A percentile compares a stretch with the other conserved stretches of the same genome.
These are phyloP conservation scores for Ostrea edulis DNA, from an alignment of 1,140 invertebrate species.

Conservation along the genomic window DNA sequence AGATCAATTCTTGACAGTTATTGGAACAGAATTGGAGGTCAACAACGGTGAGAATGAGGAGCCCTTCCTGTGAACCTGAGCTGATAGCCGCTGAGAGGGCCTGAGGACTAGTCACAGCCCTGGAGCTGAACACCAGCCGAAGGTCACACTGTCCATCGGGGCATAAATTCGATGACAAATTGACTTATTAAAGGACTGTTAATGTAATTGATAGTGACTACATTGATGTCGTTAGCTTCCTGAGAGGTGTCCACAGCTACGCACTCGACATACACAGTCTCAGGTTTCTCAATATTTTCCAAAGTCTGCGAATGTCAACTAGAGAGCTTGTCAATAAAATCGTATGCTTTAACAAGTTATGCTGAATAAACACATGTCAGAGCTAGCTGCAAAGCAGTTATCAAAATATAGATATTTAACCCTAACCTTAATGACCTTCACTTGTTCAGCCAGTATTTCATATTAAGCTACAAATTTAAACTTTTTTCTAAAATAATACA, in stretches of 20 bases:
- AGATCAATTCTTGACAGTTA: too few species aligned
- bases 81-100: background rate
- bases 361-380: background rate
- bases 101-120: background rate
- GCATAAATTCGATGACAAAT: constrained; percentile 11
- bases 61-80: too few species aligned
- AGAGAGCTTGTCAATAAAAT: background rate
- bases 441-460: background rate
- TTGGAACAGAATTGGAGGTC: too few species aligned
- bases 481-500: too few species aligned
- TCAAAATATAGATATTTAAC: background rate
- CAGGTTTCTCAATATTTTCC: background rate
- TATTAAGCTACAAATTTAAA: too few species aligned
- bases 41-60: too few species aligned
- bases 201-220: constrained; percentile 15
- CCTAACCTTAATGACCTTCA: background rate
- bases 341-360: background rate
- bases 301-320: background rate
- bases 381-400: background rate
- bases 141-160: background rate
- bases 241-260: background rate
- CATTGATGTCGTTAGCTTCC: background rate
- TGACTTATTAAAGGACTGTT: constrained; percentile 1
- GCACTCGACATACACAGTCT: background rate
- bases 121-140: background rate